Percentiles rank a stretch among this genome's conserved stretches.
These are phyloP conservation scores for Autographa pulchrina DNA, from an alignment of 2,888 invertebrate species.

Conservation along the genomic window DNA sequence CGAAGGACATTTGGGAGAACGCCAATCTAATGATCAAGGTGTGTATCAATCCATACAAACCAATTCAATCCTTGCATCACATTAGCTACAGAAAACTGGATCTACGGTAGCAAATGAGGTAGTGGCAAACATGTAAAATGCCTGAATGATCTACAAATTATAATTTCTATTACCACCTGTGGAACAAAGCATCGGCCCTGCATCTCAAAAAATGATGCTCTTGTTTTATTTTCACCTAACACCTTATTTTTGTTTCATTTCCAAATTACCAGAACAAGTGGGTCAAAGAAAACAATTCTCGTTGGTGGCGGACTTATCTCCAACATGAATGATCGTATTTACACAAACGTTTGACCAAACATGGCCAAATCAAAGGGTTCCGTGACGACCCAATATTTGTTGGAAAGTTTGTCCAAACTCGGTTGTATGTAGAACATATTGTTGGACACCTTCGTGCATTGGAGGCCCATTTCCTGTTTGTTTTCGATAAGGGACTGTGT, in stretches of 20 bases:
- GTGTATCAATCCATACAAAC: not conserved
- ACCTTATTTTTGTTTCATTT: conserved; percentile 35
- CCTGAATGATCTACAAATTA: not conserved
- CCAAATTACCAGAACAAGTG: conserved; percentile 55
- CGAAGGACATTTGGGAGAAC: not conserved
- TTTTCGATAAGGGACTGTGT: conserved; percentile 69
- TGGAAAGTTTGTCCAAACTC: conserved; percentile 65
- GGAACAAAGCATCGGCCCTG: not conserved
- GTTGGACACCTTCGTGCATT: conserved; percentile 63
- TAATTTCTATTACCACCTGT: not conserved
- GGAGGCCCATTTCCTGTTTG: conserved; percentile 73
- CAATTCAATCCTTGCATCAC: not conserved
- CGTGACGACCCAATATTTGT: conserved; percentile 67
- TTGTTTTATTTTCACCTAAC: conserved; percentile 5
- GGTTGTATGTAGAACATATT: conserved; percentile 65
- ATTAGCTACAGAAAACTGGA: not conserved
- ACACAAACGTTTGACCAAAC: conserved; percentile 60
- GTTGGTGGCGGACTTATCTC: conserved; percentile 54
- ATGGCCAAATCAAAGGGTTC: conserved; percentile 68
- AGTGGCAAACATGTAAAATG: not conserved
- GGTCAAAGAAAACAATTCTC: conserved; percentile 48
- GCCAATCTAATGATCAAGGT: not conserved
- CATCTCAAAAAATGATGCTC: not conserved
- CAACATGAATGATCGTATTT: conserved; percentile 65
- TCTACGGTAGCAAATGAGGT: not conserved